Conservation (phyloP, 2,888 invertebrate genomes). For the Busseola fusca region DNA sequence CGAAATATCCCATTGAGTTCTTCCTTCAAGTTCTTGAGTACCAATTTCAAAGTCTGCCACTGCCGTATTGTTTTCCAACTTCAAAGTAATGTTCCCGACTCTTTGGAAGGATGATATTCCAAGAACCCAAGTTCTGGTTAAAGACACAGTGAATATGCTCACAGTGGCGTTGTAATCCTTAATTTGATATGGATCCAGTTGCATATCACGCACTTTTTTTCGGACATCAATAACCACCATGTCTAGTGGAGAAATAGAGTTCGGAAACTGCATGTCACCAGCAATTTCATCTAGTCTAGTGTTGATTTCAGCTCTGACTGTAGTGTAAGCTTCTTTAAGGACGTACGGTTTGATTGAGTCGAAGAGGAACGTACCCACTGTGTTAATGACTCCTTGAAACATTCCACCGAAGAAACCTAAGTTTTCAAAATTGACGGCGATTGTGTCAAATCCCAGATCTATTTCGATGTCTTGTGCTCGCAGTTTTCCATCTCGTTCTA, state of each 20-base stretch:
- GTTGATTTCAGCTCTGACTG: constrained; percentile 93
- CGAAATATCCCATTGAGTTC: constrained; percentile 93
- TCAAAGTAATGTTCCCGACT: constrained; percentile 93
- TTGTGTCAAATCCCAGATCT: constrained; percentile 93
- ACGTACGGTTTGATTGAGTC: constrained; percentile 96
- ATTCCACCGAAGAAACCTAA: constrained; percentile 93
- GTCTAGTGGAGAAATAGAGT: constrained; percentile 95
- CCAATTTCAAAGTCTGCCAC: constrained; percentile 92
- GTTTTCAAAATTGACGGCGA: constrained; percentile 95
- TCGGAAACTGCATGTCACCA: constrained; percentile 92
- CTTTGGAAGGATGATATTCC: constrained; percentile 95
- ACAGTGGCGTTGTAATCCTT: constrained; percentile 92
- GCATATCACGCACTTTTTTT: constrained; percentile 90
- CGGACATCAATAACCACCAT: constrained; percentile 93
- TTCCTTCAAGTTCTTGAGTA: constrained; percentile 93
- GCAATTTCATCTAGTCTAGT: constrained; percentile 92
- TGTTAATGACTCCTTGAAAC: constrained; percentile 93
- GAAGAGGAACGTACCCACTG: constrained; percentile 94
- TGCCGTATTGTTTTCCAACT: constrained; percentile 92
- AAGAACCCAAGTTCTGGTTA: constrained; percentile 93
- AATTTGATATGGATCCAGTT: constrained; percentile 93
- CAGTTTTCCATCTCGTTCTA: constrained; percentile 92
- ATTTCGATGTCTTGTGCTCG: constrained; percentile 94
- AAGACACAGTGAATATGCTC: constrained; percentile 91
- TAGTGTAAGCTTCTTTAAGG: constrained; percentile 93